phyloP scores from a whole-genome alignment of 2,888 invertebrate genomes.

The Psylliodes chrysocephalus region DNA sequence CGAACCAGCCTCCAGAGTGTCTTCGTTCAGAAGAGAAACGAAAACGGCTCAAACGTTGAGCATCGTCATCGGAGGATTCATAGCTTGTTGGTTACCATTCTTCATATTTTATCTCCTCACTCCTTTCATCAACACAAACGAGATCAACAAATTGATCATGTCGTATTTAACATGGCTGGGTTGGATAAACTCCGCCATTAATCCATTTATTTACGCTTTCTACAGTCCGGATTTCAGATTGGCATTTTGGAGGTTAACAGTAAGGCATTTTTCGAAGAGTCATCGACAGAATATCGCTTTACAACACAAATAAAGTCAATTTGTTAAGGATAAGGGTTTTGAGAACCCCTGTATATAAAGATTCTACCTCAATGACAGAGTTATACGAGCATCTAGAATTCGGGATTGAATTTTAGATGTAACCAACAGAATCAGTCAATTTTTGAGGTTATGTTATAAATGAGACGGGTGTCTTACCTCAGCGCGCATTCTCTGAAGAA shows the following conservation, averaged over 20 bases:
- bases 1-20: constrained; percentile 68
- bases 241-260: constrained; percentile 86
- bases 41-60: constrained; percentile 90
- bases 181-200: constrained; percentile 91
- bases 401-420: neutral
- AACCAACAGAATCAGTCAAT: neutral
- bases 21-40: constrained; percentile 79
- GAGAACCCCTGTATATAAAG: neutral
- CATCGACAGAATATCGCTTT: constrained; percentile 59
- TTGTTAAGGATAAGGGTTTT: neutral
- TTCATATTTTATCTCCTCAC: constrained; percentile 84
- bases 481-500: too few species aligned
- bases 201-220: constrained; percentile 91
- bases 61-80: constrained; percentile 87
- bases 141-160: constrained; percentile 69
- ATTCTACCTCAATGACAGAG: neutral
- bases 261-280: constrained; percentile 72
- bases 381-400: neutral
- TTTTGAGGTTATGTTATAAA: neutral
- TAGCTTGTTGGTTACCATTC: constrained; percentile 90
- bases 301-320: constrained; percentile 57
- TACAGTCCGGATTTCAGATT: constrained; percentile 88
- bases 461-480: too few species aligned
- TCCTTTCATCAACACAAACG: constrained; percentile 77
- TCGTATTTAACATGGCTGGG: constrained; percentile 87